Percentiles rank a stretch among this genome's conserved stretches.
phyloP scores from a whole-genome alignment of 2,888 invertebrate species.

The Cheilosia grossa region DNA sequence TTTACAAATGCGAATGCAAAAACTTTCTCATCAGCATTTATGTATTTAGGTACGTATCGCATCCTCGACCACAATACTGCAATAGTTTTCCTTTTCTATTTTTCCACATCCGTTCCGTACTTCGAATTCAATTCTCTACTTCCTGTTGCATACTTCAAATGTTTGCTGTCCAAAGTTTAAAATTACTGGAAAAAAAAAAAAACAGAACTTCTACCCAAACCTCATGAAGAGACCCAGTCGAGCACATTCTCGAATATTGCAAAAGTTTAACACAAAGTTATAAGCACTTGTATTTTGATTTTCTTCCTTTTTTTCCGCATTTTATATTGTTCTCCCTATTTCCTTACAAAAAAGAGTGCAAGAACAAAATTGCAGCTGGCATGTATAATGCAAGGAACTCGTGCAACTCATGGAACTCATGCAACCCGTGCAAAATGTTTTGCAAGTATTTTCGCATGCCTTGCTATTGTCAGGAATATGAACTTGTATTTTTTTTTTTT shows the following conservation, averaged over 20 bases:
- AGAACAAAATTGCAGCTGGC: neutral
- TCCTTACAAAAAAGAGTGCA: neutral
- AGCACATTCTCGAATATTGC: slow-evolving; percentile 51
- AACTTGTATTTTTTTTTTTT: neutral
- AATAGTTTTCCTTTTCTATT: too few species aligned
- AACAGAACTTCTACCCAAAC: neutral
- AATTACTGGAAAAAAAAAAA: slow-evolving; percentile 7
- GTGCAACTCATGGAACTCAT: neutral
- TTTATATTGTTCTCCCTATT: slow-evolving; percentile 4
- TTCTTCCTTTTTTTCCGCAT: neutral
- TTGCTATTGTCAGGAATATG: neutral
- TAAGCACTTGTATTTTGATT: slow-evolving; percentile 39
- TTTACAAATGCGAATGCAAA: too few species aligned
- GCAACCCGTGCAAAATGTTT: neutral
- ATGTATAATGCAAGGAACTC: neutral
- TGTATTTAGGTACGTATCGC: too few species aligned
- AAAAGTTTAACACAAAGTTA: slow-evolving; percentile 51
- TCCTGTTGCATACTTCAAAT: slow-evolving; percentile 3
- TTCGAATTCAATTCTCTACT: neutral
- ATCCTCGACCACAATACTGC: too few species aligned
- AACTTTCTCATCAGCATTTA: too few species aligned
- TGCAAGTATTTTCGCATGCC: neutral
- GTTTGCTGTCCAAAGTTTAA: slow-evolving; percentile 2
- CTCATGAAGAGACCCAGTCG: slow-evolving; percentile 24
- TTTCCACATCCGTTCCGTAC: neutral